These are phyloP conservation scores for Sphenodon punctatus DNA, from an alignment of 2,797 vertebrate genomes.

Conservation along the genomic window DNA sequence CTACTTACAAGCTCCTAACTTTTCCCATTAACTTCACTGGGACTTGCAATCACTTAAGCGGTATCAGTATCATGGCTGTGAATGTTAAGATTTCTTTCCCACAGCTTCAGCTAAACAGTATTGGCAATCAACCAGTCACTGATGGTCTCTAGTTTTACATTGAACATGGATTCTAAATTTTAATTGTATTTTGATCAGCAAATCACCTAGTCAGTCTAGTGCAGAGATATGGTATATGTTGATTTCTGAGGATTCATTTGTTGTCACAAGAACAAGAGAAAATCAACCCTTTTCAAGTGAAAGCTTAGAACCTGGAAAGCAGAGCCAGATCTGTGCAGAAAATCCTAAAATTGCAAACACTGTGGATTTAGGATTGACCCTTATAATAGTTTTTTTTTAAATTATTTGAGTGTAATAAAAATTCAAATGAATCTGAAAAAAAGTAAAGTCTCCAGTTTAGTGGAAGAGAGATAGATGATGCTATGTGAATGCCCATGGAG, in stretches of 20 bases:
- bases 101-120: constrained; percentile 25
- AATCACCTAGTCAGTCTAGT: constrained; percentile 25
- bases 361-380: constrained; percentile 68
- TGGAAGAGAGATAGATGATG: constrained; percentile 60
- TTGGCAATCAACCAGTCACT: background rate
- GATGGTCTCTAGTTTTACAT: constrained; percentile 29
- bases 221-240: constrained; percentile 27
- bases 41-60: too few species aligned
- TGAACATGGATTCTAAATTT: constrained; percentile 47
- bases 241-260: constrained; percentile 40
- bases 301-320: constrained; percentile 58
- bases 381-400: constrained; percentile 74
- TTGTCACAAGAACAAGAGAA: constrained; percentile 46
- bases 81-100: constrained; percentile 10
- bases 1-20: too few species aligned
- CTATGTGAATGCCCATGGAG: constrained; percentile 66
- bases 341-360: constrained; percentile 69
- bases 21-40: too few species aligned
- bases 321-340: constrained; percentile 62
- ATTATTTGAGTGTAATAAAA: constrained; percentile 76
- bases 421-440: constrained; percentile 70
- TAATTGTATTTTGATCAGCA: constrained; percentile 55
- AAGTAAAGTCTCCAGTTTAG: constrained; percentile 69
- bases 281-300: constrained; percentile 59
- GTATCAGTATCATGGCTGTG: too few species aligned